Evolutionary conservation across 2,888 invertebrate species (phyloP).

Genomic region (Rhingia campestris): DNA sequence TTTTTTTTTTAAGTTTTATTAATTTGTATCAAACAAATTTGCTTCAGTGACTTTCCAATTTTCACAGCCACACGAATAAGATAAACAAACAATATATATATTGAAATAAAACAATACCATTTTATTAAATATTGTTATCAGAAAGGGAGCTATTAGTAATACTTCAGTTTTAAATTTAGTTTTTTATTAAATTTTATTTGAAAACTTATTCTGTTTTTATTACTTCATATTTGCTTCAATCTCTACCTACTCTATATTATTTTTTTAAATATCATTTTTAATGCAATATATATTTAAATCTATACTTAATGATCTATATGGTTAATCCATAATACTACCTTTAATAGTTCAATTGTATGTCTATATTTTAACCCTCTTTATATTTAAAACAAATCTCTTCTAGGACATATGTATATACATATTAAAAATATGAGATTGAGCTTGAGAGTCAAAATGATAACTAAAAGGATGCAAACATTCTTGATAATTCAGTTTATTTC

Average conservation of each 20-base stretch:
- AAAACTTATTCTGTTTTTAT: slow-evolving; percentile 15
- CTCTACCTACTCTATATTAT: slow-evolving; percentile 64
- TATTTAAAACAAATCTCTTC: slow-evolving; percentile 1
- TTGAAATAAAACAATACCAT: neutral
- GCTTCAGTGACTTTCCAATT: slow-evolving; percentile 42
- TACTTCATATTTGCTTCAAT: slow-evolving; percentile 61
- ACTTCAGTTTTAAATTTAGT: slow-evolving; percentile 24
- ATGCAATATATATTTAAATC: slow-evolving; percentile 1
- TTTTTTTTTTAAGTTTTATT: slow-evolving; percentile 13
- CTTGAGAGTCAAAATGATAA: slow-evolving; percentile 47
- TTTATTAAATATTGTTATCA: slow-evolving; percentile 21
- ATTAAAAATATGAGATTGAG: slow-evolving; percentile 72
- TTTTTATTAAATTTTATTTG: slow-evolving; percentile 7
- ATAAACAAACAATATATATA: slow-evolving; percentile 9
- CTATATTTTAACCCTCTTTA: slow-evolving; percentile 25
- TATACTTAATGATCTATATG: neutral
- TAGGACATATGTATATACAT: slow-evolving; percentile 1
- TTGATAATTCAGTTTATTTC: slow-evolving; percentile 10
- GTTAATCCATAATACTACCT: slow-evolving; percentile 15
- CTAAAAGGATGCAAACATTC: neutral
- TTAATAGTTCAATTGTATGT: slow-evolving; percentile 16
- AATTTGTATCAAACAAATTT: slow-evolving; percentile 16
- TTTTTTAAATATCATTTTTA: slow-evolving; percentile 27
- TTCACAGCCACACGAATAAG: slow-evolving; percentile 28
- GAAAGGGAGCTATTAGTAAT: slow-evolving; percentile 65